Evolutionary conservation across 92 coral and sea anemone species (phyloP).

Genomic region (Scolanthus callimorphus): DNA sequence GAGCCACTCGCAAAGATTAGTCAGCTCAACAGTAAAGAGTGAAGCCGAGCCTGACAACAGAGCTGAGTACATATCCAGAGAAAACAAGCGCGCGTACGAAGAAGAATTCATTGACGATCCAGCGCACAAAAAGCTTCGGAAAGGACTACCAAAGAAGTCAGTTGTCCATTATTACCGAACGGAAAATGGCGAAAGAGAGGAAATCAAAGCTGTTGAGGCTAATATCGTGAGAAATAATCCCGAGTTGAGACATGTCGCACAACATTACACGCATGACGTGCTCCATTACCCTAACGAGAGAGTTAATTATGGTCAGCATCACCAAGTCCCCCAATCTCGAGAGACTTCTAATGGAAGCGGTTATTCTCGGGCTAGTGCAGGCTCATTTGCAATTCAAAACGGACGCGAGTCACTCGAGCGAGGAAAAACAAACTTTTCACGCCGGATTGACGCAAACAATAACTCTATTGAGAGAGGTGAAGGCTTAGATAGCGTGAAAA

Average conservation of each 20-base stretch:
- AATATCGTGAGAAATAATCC: no score
- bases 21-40: no score
- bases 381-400: constrained; percentile 55
- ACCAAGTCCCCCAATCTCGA: constrained; percentile 31
- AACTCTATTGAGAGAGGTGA: constrained; percentile 21
- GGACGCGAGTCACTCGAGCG: constrained; percentile 37
- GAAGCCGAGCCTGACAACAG: no score
- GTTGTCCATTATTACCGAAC: constrained; percentile 38
- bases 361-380: constrained; percentile 15
- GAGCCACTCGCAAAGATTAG: no score
- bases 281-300: constrained; percentile 55
- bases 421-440: constrained; percentile 25
- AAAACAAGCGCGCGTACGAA: constrained; percentile 9
- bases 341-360: constrained; percentile 36
- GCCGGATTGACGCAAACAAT: constrained; percentile 34
- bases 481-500: constrained; percentile 63
- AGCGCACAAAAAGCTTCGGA: constrained; percentile 35
- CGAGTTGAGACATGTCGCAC: no score
- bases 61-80: constrained; percentile 3
- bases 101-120: constrained; percentile 2
- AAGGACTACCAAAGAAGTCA: constrained; percentile 47
- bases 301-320: constrained; percentile 4
- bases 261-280: constrained; percentile 48
- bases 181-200: constrained; percentile 11
- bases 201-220: no score